Base-by-base conservation (phyloP, 2,888 invertebrate species). In the Eulithis testata region DNA sequence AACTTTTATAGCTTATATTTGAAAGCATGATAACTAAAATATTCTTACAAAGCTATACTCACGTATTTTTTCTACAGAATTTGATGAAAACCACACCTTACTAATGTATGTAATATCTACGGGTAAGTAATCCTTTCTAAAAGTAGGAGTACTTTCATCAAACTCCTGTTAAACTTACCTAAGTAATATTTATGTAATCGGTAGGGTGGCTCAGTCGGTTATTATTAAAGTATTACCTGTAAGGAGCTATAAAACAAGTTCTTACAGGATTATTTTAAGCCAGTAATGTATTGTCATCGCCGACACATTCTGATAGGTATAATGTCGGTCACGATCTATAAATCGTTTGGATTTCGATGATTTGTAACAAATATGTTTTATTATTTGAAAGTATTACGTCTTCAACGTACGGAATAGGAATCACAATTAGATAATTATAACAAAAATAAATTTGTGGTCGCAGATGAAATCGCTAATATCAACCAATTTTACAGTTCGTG, bases 141-240 rank as follows among this genome's bases (percentile, higher is more conserved):
- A 49, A 49, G 21, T 49, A 21, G 49, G 11, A 49, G 21, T 2
- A 21, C 9, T 12, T 21, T 14, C 6, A 44, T 44, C 3, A 11
- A n/a, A 11, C 53, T 40, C 53, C 11, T 40, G 36, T 11, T 51
- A 49, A 7, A 49, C 31, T 11, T 31, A 8, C 51, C 36, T 53
- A 63, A 67, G 61, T 49, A 63, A 56, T 60, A 63, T 57, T 70
- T 68, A 65, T 51, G 61, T 70, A 68, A 70, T 66, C 51, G 61
- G 61, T 66, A 60, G 47, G 52, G 14, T 50, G 14, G 57, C n/a
- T 63, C 62, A 62, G 62, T 68, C 58, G 54, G 50, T 51, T 51
- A 58, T 63, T 58, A 59, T 62, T 64, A 55, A 44, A 64, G 57
- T 55, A 66, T 68, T 60, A 63, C 54, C 66, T 60, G 61, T 64